These are phyloP conservation scores for Tridacna crocea DNA, from an alignment of 2,888 invertebrate genomes.

Conservation along the genomic window DNA sequence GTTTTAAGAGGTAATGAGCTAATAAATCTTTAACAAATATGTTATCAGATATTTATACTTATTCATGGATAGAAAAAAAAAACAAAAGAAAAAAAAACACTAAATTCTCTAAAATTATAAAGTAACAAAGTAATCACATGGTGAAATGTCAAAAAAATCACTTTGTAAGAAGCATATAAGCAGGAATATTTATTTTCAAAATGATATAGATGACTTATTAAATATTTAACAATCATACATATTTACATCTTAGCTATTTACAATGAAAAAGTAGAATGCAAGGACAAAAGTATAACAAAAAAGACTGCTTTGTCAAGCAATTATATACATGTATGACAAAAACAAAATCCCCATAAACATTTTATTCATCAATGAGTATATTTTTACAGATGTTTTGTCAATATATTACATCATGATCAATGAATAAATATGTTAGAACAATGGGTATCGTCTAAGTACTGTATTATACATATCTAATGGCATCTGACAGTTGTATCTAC, in stretches of 20 bases:
- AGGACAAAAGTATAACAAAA: slow-evolving; percentile 1
- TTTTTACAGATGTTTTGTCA: background rate
- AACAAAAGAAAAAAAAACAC: no score
- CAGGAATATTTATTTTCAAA: slow-evolving; percentile 26
- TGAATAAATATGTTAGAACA: background rate
- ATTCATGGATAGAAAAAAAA: slow-evolving; percentile 9
- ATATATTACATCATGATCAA: background rate
- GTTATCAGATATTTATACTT: slow-evolving; percentile 35
- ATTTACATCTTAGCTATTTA: slow-evolving; percentile 52
- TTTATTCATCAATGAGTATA: background rate
- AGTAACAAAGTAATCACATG: slow-evolving; percentile 56
- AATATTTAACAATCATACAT: slow-evolving; percentile 54
- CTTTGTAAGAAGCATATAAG: slow-evolving; percentile 21
- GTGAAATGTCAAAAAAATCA: slow-evolving; percentile 29
- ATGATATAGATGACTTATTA: slow-evolving; percentile 40
- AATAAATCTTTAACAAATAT: slow-evolving; percentile 45
- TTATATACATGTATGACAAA: slow-evolving; percentile 1
- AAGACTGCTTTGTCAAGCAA: slow-evolving; percentile 8
- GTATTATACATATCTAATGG: no score
- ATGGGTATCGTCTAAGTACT: no score
- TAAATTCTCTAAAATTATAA: slow-evolving; percentile 59
- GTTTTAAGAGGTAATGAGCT: no score
- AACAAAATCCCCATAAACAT: slow-evolving; percentile 1
- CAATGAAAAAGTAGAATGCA: slow-evolving; percentile 26
- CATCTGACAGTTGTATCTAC: no score